These are phyloP conservation scores for Luscinia luscinia DNA, from an alignment of 2,797 vertebrate species.

Conservation along the genomic window DNA sequence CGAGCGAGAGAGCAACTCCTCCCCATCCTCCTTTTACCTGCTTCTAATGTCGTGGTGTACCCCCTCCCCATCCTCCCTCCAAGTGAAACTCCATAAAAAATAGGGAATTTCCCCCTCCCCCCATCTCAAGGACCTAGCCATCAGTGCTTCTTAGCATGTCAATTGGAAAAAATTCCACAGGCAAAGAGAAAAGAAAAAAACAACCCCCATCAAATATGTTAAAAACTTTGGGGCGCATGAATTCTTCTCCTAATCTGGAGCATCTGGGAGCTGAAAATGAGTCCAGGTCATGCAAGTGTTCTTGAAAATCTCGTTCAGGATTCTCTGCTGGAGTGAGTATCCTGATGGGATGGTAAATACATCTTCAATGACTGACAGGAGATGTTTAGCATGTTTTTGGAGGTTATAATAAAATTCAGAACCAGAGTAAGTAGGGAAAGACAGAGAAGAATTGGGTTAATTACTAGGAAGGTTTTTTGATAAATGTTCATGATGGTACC, in stretches of 20 bases:
- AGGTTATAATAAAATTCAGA: neutral
- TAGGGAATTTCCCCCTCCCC: too few relatives aligned
- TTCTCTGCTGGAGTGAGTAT: neutral
- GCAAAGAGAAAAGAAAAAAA: too few relatives aligned
- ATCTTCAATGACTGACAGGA: neutral
- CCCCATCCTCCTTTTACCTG: too few relatives aligned
- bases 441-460: constrained; percentile 15
- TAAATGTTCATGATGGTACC: neutral
- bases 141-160: too few relatives aligned
- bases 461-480: neutral
- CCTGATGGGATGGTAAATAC: neutral
- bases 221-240: neutral
- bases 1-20: too few relatives aligned
- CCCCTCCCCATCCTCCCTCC: too few relatives aligned
- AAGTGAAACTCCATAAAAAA: too few relatives aligned
- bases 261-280: neutral
- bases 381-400: neutral
- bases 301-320: neutral
- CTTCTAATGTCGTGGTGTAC: too few relatives aligned
- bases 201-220: neutral
- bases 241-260: neutral
- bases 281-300: neutral
- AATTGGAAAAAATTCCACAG: too few relatives aligned
- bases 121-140: too few relatives aligned
- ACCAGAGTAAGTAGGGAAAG: neutral